Conservation (phyloP, 1,140 invertebrate genomes). For the Polyergus mexicanus region DNA sequence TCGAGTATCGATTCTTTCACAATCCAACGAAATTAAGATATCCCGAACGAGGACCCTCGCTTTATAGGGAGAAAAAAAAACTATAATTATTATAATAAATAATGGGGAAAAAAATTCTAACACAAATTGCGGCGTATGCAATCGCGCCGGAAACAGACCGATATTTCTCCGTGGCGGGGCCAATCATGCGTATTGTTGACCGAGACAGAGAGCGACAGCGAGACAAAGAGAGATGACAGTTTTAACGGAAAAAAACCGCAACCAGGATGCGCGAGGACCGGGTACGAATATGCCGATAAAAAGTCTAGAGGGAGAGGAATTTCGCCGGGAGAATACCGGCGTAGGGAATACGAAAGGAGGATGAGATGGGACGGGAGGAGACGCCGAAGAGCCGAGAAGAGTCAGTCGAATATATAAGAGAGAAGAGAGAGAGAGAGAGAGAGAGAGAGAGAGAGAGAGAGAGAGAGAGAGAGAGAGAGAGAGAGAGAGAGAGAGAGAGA, state of each 20-base stretch:
- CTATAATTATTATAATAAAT: neutral
- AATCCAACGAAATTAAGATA: neutral
- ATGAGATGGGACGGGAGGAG: neutral
- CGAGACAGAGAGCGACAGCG: conserved; percentile 8
- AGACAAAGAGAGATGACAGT: conserved; percentile 17
- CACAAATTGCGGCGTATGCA: conserved; percentile 34
- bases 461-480: conserved; percentile 27
- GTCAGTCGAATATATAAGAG: neutral
- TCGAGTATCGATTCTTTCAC: no score
- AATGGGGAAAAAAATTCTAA: neutral
- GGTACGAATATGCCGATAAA: neutral
- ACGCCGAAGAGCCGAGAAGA: neutral
- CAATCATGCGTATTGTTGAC: conserved; percentile 38
- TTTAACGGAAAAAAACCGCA: neutral
- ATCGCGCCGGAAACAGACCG: conserved; percentile 44
- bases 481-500: conserved; percentile 24
- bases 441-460: conserved; percentile 27
- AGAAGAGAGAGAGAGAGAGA: conserved; percentile 29
- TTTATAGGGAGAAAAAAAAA: neutral
- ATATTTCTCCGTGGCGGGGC: conserved; percentile 46
- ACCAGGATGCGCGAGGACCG: neutral
- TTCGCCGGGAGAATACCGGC: conserved; percentile 24
- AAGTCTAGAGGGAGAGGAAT: neutral
- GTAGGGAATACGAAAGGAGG: conserved; percentile 16
- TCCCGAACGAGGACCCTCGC: neutral